phyloP scores from a whole-genome alignment of 2,888 invertebrate species.

The Heliconius ethilla region DNA sequence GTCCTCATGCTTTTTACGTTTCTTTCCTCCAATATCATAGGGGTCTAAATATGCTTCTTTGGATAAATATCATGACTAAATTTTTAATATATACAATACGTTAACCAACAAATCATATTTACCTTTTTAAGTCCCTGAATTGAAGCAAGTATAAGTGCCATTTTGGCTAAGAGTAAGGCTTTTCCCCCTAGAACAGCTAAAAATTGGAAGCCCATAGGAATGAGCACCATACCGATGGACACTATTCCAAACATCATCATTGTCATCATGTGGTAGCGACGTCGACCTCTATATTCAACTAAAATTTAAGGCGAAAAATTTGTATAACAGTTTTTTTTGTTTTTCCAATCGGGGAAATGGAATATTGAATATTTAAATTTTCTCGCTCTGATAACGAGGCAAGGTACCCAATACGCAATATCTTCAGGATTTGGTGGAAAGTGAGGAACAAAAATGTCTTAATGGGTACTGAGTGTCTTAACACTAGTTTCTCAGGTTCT shows the following conservation, averaged over 20 bases:
- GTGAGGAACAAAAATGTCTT: not conserved
- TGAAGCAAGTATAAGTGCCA: conserved; percentile 89
- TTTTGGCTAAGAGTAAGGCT: conserved; percentile 89
- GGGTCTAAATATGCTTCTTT: not conserved
- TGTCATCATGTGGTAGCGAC: conserved; percentile 86
- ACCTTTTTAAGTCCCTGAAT: conserved; percentile 91
- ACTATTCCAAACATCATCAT: conserved; percentile 90
- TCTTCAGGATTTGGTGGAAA: not conserved
- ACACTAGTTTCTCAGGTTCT: not conserved
- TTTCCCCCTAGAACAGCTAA: conserved; percentile 91
- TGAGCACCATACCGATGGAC: conserved; percentile 87
- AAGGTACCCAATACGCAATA: not conserved
- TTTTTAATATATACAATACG: not conserved
- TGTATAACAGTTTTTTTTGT: not conserved
- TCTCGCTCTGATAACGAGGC: not conserved
- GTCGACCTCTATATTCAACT: conserved; percentile 80
- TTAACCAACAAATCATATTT: conserved; percentile 36
- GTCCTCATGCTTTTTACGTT: no score
- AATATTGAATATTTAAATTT: not conserved
- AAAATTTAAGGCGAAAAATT: conserved; percentile 36
- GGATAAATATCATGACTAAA: not conserved
- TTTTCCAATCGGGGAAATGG: not conserved
- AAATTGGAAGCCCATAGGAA: conserved; percentile 93
- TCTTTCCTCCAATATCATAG: not conserved
- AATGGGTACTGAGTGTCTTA: not conserved